Base-by-base conservation (phyloP, 2,888 invertebrate species). In the Pseudococcus jackbeardsleyi region DNA sequence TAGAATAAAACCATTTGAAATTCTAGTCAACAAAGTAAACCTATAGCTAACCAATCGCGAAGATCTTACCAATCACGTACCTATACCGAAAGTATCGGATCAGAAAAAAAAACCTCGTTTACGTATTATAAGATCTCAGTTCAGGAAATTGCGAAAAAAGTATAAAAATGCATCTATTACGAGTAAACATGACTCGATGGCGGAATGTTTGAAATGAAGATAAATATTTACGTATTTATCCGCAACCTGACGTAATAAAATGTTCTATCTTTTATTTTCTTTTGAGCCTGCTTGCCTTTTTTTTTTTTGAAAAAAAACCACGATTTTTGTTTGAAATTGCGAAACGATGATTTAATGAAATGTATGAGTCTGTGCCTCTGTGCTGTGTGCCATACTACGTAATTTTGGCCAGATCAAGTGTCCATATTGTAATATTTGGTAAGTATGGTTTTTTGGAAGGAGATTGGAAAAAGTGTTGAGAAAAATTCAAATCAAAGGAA, bases 211-310 rank as follows among this genome's bases (percentile, higher is more conserved):
- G 72, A 72, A 72, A 72, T 72, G 33, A 72, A 72, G 33, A 72
- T 72, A 33, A 72, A 33, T 72, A 33, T 72, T 72, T 72, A 72
- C 72, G 72, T 72, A 72, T 72, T 72, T 72, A 72, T 72, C 72
- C 72, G 72, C 72, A 72, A 72, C 39, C 33, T 72, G 33, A 39
- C 72, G 17, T 72, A 72, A 72, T 72, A 72, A 72, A 72, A 72
- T 72, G 12, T 33, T 72, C 5, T 6, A 33, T 72, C 33, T 33
- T 33, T 72, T 72, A 6, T 33, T 72, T 33, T 54, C 54, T 54
- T 50, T 3, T 12, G 12, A 12, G 15, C 12, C 12, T 68, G 26
- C 26, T 33, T 33, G 26, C 26, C 15, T 26, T 22, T 15, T 68
- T 26, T 68, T 68, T 68, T 68, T 26, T 26, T 1, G 8, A 0